Percentiles rank a stretch among this genome's conserved stretches.
These are phyloP conservation scores for Lamproptera curius DNA, from an alignment of 2,888 invertebrate species.

Conservation along the genomic window DNA sequence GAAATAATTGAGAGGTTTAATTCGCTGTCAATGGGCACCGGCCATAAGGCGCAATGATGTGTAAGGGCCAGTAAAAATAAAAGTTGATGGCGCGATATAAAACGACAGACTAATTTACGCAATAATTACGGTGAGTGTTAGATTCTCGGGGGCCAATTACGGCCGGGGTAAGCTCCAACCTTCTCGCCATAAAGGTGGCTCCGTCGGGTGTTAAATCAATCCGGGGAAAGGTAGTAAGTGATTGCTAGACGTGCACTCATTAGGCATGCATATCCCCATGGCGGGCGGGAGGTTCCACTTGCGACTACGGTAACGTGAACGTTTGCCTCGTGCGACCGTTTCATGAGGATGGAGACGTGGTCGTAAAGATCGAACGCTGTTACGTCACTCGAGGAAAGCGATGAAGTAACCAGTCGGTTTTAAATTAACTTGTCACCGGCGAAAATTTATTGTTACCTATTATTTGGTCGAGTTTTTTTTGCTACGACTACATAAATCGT, in stretches of 20 bases:
- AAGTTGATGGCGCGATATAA: constrained; percentile 5
- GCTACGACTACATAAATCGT: neutral
- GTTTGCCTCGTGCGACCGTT: constrained; percentile 17
- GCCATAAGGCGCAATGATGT: neutral
- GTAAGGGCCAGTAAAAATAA: neutral
- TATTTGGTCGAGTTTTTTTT: neutral
- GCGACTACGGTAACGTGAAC: constrained; percentile 19
- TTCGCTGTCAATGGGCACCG: neutral
- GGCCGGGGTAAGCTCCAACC: constrained; percentile 8
- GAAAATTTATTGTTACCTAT: neutral
- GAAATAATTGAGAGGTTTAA: neutral
- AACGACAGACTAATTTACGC: constrained; percentile 7
- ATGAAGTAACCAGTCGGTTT: neutral
- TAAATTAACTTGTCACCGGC: neutral
- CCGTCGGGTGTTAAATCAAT: constrained; percentile 20
- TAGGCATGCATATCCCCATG: constrained; percentile 12
- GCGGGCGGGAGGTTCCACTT: constrained; percentile 29
- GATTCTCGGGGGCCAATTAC: constrained; percentile 7
- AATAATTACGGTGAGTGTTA: constrained; percentile 11
- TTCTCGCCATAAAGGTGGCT: constrained; percentile 16
- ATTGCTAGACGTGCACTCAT: constrained; percentile 15
- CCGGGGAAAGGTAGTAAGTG: constrained; percentile 11
- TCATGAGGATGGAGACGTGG: neutral
- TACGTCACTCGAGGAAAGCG: neutral
- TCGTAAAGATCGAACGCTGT: neutral